Conservation (phyloP, 2,888 invertebrate genomes). For the Drosophila ezoana region DNA sequence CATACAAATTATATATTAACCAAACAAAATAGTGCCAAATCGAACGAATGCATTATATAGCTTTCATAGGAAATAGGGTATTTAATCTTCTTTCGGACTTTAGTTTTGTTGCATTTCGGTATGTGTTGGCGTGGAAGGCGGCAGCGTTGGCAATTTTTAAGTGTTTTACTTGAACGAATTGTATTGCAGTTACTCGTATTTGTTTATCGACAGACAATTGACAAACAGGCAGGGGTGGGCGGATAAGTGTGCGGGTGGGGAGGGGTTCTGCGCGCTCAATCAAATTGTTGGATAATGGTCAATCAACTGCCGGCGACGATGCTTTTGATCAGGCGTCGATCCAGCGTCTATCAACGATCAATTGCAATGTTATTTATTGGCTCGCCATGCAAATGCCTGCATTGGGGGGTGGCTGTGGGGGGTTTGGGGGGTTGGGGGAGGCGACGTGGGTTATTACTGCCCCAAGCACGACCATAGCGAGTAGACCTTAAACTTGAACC, state of each 20-base stretch:
- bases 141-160: conserved; percentile 33
- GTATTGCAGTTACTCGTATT: conserved; percentile 46
- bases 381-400: conserved; percentile 25
- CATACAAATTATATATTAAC: too few species aligned
- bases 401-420: not conserved
- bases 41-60: too few species aligned
- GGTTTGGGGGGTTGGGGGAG: not conserved
- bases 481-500: conserved; percentile 70
- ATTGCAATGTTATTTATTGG: conserved; percentile 39
- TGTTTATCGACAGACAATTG: conserved; percentile 68
- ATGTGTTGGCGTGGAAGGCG: conserved; percentile 35
- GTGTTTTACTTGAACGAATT: conserved; percentile 51
- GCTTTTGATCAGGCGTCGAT: conserved; percentile 33
- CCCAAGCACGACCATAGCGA: conserved; percentile 12
- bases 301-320: conserved; percentile 55
- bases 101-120: not conserved
- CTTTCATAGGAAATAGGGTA: not conserved
- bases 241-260: not conserved
- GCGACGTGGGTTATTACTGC: not conserved
- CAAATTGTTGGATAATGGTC: conserved; percentile 66
- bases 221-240: conserved; percentile 27
- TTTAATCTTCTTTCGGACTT: not conserved
- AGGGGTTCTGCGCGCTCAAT: conserved; percentile 43
- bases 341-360: conserved; percentile 43
- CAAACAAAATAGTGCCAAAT: too few species aligned